Evolutionary conservation across 2,888 invertebrate species (phyloP), one percentile per base, ranked within the genome.

Genomic region (Maniola hyperantus): DNA sequence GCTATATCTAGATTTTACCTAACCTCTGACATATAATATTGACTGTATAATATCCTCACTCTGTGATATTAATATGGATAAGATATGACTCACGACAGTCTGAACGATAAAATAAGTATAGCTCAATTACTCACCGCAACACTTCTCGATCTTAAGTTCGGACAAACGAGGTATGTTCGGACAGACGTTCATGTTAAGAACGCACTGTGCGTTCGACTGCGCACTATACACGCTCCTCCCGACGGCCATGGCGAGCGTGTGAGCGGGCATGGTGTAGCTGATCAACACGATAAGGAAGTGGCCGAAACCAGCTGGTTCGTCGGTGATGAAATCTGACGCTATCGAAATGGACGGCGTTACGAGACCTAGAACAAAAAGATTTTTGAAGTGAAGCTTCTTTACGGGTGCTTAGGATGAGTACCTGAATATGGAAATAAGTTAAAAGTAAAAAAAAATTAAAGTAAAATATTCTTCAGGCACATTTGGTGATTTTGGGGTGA

Each of bases 51-150:
- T n/a, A n/a, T n/a, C n/a, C n/a, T n/a, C n/a, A n/a, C n/a, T n/a
- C n/a, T n/a, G n/a, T n/a, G n/a, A n/a, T n/a, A n/a, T n/a, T n/a
- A n/a, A n/a, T n/a, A n/a, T n/a, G n/a, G n/a, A n/a, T n/a, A n/a
- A n/a, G n/a, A n/a, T n/a, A n/a, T n/a, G 26, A 26, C 26, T 26
- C 26, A 26, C 26, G 2, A 26, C 26, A 26, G 26, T 26, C 4
- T 4, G 26, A 26, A 26, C 26, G 4, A 26, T 26, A 26, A 26
- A 26, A 26, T 4, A 26, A 26, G 26, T 26, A 26, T 4, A 26
- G n/a, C n/a, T n/a, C n/a, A n/a, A n/a, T n/a, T n/a, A 76, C 78
- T 79, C 34, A 86, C 85, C 79, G 53, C 87, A 87, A 61, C 86
- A 86, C 11, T 70, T 72, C 0, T 66, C 44, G 0, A 54, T 7